Evolutionary conservation across 2,113 vertebrate species (phyloP), one percentile per base, ranked within the genome.

Genomic region (Phoxinus phoxinus): DNA sequence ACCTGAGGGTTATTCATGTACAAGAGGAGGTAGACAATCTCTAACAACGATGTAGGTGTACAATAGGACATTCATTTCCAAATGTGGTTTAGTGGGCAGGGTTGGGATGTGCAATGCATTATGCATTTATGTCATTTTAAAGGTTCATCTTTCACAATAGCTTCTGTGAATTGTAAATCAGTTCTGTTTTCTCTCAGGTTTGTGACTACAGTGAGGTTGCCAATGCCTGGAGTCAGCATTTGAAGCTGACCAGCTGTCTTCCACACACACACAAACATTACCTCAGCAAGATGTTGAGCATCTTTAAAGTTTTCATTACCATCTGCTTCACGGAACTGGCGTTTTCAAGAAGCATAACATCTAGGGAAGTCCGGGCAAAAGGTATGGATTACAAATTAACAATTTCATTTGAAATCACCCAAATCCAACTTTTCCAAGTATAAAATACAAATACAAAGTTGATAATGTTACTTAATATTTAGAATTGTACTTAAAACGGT

Each of bases 181-280:
- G 25, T 82, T 84, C n/a, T 81, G 73, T 80, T 74, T 76, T 71
- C 46, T 82, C 76, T 79, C 78, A 88, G 87, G 72, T 87, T 71
- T 84, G 84, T 46, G 71, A 67, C 76, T 69, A 69, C 73, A 74
- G 71, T 8, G 76, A 84, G 69, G n/a, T 86, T 81, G 85, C 89
- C 90, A 85, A 95, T 95, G 94, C 91, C 89, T 89, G 88, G 67
- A 85, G 79, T 84, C 25, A 76, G 90, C 73, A 87, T 85, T 88
- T 93, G 90, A 94, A 86, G 91, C 91, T 89, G 77, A 67, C 19
- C 27, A 53, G 69, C 65, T 83, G 19, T 87, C 59, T 35, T 41
- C 56, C 35, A 61, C 65, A 71, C 75, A 46, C 48, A 17, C 15
- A 81, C 83, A 44, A 25, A 61, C 78, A 59, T 75, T 84, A 80